Evolutionary conservation across 1,140 invertebrate species (phyloP).

Genomic region (Radopholus similis): DNA sequence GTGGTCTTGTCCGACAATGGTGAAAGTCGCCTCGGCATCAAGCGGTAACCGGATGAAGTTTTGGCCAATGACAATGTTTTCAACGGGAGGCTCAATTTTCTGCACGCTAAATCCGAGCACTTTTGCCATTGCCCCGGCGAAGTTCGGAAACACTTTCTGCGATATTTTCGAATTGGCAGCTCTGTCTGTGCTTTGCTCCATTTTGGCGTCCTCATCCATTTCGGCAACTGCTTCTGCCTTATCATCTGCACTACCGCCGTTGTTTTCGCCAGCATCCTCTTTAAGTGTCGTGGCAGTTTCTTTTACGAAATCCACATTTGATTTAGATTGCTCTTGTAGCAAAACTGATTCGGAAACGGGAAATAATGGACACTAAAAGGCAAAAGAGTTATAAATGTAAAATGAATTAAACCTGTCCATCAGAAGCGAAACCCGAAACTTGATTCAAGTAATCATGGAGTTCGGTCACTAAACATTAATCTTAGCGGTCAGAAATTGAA

Average conservation of each 20-base stretch:
- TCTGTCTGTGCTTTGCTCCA: neutral
- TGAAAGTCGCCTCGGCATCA: neutral
- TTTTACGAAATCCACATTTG: too few relatives aligned
- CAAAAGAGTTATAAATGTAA: neutral
- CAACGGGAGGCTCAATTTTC: constrained; percentile 1
- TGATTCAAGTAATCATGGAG: constrained; percentile 16
- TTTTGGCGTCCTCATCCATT: neutral
- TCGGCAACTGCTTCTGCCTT: neutral
- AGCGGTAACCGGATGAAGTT: neutral
- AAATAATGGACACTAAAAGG: neutral
- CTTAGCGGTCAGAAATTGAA: neutral
- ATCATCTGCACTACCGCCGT: neutral
- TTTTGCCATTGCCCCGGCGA: neutral
- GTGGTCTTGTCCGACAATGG: neutral
- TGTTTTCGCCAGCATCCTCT: neutral
- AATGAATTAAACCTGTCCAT: constrained; percentile 1
- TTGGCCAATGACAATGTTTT: neutral
- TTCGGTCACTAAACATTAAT: constrained; percentile 5
- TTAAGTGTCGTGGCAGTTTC: neutral
- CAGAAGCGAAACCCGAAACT: neutral
- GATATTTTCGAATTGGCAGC: neutral
- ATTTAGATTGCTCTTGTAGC: too few relatives aligned
- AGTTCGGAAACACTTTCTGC: constrained; percentile 8
- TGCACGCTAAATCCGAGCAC: constrained; percentile 2
- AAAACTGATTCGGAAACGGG: neutral